Evolutionary conservation across 2,888 invertebrate genomes (phyloP).

Genomic region (Cepaea hortensis): DNA sequence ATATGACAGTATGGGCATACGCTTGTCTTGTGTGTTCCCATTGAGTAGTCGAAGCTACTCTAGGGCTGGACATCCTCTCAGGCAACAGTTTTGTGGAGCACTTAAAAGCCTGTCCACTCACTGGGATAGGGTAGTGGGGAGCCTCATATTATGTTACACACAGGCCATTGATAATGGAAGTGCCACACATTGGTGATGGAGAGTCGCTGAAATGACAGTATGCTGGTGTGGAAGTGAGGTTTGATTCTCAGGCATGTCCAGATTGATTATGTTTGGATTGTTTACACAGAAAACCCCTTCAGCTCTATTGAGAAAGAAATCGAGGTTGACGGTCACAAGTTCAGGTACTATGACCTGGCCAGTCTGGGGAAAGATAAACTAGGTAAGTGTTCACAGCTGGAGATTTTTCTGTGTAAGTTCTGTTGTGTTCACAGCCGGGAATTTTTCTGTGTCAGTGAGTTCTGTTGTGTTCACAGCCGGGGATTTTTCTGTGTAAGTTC

Average conservation of each 20-base stretch:
- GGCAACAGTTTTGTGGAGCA: too few species aligned
- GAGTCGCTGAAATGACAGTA: too few species aligned
- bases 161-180: too few species aligned
- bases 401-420: neutral
- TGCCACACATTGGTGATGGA: too few species aligned
- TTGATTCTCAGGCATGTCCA: neutral
- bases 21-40: too few species aligned
- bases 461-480: neutral
- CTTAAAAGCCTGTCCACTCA: too few species aligned
- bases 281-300: slow-evolving; percentile 61
- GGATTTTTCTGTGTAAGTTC: too few species aligned
- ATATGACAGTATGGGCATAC: too few species aligned
- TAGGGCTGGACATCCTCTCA: too few species aligned
- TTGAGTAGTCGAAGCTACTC: too few species aligned
- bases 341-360: slow-evolving; percentile 87
- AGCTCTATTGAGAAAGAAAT: slow-evolving; percentile 56
- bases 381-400: slow-evolving; percentile 79
- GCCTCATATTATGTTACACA: too few species aligned
- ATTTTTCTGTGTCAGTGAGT: neutral
- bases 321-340: slow-evolving; percentile 79
- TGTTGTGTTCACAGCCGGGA: neutral
- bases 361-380: slow-evolving; percentile 85
- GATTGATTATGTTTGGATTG: slow-evolving; percentile 23
- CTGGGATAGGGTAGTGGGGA: too few species aligned
- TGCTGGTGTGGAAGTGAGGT: neutral